Conservation (phyloP, 1,140 invertebrate genomes). For the Scaptodrosophila lebanonensis region DNA sequence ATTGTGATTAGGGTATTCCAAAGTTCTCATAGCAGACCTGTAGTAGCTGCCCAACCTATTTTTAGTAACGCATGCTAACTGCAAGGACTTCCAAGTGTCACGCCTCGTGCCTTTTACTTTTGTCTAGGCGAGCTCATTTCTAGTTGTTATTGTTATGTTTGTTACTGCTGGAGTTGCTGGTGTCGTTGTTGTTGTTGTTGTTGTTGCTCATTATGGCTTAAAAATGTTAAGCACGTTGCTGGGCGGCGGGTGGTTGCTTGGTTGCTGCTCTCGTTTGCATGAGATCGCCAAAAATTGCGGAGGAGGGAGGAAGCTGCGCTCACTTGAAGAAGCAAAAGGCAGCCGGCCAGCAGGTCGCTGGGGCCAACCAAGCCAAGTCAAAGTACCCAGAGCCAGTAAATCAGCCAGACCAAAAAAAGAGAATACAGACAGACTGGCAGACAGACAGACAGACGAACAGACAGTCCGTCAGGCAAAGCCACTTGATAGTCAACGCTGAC, state of each 20-base stretch:
- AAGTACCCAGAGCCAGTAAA: no score
- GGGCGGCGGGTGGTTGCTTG: no score
- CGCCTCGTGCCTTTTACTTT: constrained; percentile 42
- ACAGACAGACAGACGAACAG: constrained; percentile 4
- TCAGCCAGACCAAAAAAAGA: no score
- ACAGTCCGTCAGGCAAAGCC: constrained; percentile 39
- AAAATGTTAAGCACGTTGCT: constrained; percentile 71
- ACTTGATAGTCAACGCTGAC: constrained; percentile 71
- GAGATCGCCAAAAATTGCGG: no score
- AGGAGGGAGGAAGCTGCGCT: no score
- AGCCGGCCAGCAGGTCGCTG: constrained; percentile 60
- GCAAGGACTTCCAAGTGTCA: constrained; percentile 62
- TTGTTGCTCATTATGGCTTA: constrained; percentile 57
- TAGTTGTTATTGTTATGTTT: constrained; percentile 34
- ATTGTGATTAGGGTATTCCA: no score
- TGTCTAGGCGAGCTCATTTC: no score
- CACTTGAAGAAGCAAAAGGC: no score
- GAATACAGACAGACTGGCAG: no score
- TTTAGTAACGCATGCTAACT: no score
- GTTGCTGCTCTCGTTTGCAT: constrained; percentile 48
- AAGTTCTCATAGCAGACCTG: no score
- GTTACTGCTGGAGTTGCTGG: constrained; percentile 11
- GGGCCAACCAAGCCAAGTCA: constrained; percentile 51
- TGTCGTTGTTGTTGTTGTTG: constrained; percentile 14
- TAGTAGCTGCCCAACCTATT: no score